Percentiles rank a stretch among this genome's conserved stretches.
phyloP scores from a whole-genome alignment of 1,140 invertebrate species.

The Lepeophtheirus salmonis region DNA sequence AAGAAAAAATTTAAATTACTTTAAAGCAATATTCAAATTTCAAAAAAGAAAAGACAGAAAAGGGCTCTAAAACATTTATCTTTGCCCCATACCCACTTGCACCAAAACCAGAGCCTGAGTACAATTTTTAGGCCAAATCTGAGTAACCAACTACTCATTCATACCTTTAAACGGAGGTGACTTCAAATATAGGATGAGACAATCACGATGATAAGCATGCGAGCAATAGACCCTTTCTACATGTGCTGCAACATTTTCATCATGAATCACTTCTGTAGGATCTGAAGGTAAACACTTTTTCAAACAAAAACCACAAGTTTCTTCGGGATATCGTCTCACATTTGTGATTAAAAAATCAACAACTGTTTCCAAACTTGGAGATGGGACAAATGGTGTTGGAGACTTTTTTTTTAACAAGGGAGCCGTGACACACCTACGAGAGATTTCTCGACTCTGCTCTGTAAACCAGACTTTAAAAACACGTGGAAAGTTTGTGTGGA shows the following conservation, averaged over 20 bases:
- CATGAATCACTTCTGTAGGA: slow-evolving; percentile 30
- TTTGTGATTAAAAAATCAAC: slow-evolving; percentile 39
- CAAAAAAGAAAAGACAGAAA: slow-evolving; percentile 2
- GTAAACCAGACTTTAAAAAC: slow-evolving; percentile 39
- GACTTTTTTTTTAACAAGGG: slow-evolving; percentile 35
- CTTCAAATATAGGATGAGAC: slow-evolving; percentile 48
- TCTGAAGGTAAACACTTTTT: slow-evolving; percentile 35
- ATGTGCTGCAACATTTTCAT: slow-evolving; percentile 39
- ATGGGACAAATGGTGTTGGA: slow-evolving; percentile 32
- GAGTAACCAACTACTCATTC: no score
- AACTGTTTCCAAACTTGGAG: slow-evolving; percentile 38
- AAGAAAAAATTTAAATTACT: no score
- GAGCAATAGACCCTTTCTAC: slow-evolving; percentile 53
- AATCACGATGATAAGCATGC: slow-evolving; percentile 50
- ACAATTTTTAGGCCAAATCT: no score
- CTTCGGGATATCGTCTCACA: slow-evolving; percentile 38
- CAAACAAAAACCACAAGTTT: slow-evolving; percentile 44
- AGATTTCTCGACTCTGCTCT: slow-evolving; percentile 45
- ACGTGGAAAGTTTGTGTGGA: slow-evolving; percentile 44
- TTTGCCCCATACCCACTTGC: no score
- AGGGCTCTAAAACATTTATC: no score
- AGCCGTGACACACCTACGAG: slow-evolving; percentile 46
- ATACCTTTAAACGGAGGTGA: slow-evolving; percentile 54
- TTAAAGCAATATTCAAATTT: slow-evolving; percentile 12
- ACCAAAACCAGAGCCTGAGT: no score